phyloP scores from a whole-genome alignment of 2,888 invertebrate species.

The Frankliniella intonsa region DNA sequence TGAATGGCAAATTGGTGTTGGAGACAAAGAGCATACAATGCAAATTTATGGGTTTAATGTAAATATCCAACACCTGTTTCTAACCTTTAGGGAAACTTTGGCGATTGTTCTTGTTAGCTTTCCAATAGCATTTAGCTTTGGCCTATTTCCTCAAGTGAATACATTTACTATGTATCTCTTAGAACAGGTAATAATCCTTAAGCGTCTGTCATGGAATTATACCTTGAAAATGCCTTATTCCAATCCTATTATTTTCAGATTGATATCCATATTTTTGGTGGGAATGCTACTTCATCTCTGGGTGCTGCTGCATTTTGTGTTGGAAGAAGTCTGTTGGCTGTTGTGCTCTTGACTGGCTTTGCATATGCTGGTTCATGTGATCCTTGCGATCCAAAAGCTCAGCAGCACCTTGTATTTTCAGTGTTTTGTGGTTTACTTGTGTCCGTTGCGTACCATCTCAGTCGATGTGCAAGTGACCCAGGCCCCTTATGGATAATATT shows the following conservation, averaged over 20 bases:
- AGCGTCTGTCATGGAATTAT: background rate
- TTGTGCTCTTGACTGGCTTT: slow-evolving; percentile 77
- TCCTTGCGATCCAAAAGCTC: slow-evolving; percentile 71
- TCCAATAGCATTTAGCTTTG: slow-evolving; percentile 90
- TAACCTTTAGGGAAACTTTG: slow-evolving; percentile 66
- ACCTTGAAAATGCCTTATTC: slow-evolving; percentile 42
- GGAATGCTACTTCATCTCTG: slow-evolving; percentile 80
- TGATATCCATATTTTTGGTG: slow-evolving; percentile 86
- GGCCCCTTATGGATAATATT: slow-evolving; percentile 82
- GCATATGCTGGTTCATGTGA: slow-evolving; percentile 83
- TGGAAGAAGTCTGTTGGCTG: slow-evolving; percentile 71
- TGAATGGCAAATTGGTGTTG: slow-evolving; percentile 30
- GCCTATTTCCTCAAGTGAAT: slow-evolving; percentile 94
- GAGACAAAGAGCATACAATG: slow-evolving; percentile 34
- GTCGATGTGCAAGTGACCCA: slow-evolving; percentile 88
- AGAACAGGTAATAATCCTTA: slow-evolving; percentile 60
- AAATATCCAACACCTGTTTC: slow-evolving; percentile 59
- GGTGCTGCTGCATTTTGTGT: slow-evolving; percentile 78
- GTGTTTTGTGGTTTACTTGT: slow-evolving; percentile 88
- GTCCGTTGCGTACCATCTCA: slow-evolving; percentile 85
- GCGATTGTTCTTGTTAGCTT: slow-evolving; percentile 80
- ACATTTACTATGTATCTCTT: slow-evolving; percentile 95
- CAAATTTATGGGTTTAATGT: slow-evolving; percentile 47
- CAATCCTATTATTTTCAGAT: slow-evolving; percentile 52
- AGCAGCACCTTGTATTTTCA: slow-evolving; percentile 89